Base-by-base conservation (phyloP, 2,113 vertebrate genomes). In the Sceloporus undulatus region DNA sequence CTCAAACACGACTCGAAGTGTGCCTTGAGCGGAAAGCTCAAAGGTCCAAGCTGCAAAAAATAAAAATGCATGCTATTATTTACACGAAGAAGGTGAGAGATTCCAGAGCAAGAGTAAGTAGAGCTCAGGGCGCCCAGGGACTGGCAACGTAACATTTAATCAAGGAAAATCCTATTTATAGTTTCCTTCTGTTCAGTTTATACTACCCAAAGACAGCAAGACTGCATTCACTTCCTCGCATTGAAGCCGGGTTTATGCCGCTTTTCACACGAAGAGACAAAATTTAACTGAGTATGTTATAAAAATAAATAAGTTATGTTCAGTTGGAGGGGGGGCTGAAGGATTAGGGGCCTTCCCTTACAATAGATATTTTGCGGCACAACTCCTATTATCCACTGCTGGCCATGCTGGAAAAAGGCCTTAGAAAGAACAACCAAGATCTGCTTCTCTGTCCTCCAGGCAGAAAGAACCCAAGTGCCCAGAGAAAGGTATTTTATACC, bases 121-220 rank as follows among this genome's bases (percentile, higher is more conserved):
- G 85, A 78, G 93, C 4, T 87, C 87, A 71, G 42, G 84, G 56
- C 91, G 88, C 92, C 25, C 29, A 90, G 92, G n/a, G 88, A 94
- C 73, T 48, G 0, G 40, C 56, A n/a, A 62, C 62, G 86, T 82
- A 68, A 93, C 76, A 87, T 91, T 96, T 94, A 92, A 90, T 94
- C 93, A 91, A 85, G n/a, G 27, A 87, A 75, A 91, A 94, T 56
- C 82, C 91, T 87, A 93, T 91, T 93, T 88, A 89, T 93, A 78
- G 73, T 42, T 40, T 25, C 76, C 80, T 79, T 52, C 90, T 68
- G 94, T 94, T 90, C 95, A 94, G 88, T 86, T 82, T 92, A 42
- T 79, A 84, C 92, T 93, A 91, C 75, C 59, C 9, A 1, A 23
- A 92, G 81, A 93, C 93, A 92, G 91, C 91, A 76, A 27, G 23